Evolutionary conservation across 2,113 vertebrate genomes (phyloP), one percentile per base, ranked within the genome.

Genomic region (Strix uralensis): DNA sequence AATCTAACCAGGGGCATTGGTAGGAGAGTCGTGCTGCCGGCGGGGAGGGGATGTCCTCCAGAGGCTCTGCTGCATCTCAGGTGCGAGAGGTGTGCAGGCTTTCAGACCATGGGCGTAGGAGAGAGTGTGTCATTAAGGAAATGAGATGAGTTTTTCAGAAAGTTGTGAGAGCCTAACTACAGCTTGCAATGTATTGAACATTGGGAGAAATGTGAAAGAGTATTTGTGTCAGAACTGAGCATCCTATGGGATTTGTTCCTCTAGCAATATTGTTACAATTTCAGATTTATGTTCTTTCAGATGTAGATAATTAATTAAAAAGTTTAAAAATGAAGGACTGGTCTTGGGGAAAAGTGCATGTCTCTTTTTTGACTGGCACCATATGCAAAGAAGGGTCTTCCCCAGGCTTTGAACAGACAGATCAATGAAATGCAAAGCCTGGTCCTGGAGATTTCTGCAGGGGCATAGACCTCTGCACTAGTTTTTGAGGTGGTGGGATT

Each of bases 1-100:
- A 52, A 3, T 6, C 19, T 26, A 19, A 30, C 42, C 0, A 2
- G 44, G 13, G 38, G 8, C 0, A 1, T 17, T 30, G 61, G 29
- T 40, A 30, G 46, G 12, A 11, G 6, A 11, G 13, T 18, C 1
- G 3, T 34, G 47, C 26, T 34, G 23, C 26, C 0, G 2, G 44
- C 0, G 1, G 22, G 42, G 36, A 42, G 5, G 42, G 61, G 19
- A 6, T 49, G 40, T 66, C 22, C 67, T 73, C 54, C 47, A 13
- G 29, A 38, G 42, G 32, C 47, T 83, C 16, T 1, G 3, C 40
- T 1, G 1, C n/a, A 71, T 38, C n/a, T 32, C 29, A 8, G 34
- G 29, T 1, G 1, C 36, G 26, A 14, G 44, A 54, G 34, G 38
- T 34, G 26, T 49, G n/a, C 34, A 17, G 26, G 51, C 51, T 77